Conservation (phyloP, 2,888 invertebrate species). For the Aquatica leii region DNA sequence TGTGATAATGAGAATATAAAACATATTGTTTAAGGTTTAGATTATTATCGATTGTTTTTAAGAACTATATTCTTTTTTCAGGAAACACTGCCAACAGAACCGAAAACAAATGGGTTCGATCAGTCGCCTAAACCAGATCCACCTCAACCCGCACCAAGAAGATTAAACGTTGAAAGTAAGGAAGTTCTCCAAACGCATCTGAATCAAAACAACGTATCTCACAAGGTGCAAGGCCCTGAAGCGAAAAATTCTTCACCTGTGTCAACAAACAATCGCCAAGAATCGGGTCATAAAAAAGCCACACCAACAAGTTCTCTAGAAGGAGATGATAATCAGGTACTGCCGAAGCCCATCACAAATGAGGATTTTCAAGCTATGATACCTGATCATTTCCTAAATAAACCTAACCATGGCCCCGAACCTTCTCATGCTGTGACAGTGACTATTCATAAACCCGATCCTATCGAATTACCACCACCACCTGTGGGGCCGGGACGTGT, state of each 20-base stretch:
- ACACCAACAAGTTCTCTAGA: slow-evolving; percentile 65
- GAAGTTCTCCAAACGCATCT: slow-evolving; percentile 33
- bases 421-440: slow-evolving; percentile 72
- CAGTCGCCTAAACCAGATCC: slow-evolving; percentile 51
- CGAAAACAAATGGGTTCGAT: slow-evolving; percentile 55
- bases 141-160: slow-evolving; percentile 55
- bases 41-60: not conserved
- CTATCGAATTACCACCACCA: slow-evolving; percentile 80
- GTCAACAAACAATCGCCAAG: slow-evolving; percentile 9
- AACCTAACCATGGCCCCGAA: slow-evolving; percentile 48
- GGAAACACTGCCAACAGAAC: not conserved
- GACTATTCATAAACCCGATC: slow-evolving; percentile 80
- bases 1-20: no score
- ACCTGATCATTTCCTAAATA: slow-evolving; percentile 83
- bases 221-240: slow-evolving; percentile 52
- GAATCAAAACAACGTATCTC: slow-evolving; percentile 62
- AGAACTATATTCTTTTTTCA: not conserved
- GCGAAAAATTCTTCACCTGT: slow-evolving; percentile 53
- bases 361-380: slow-evolving; percentile 96
- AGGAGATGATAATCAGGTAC: slow-evolving; percentile 63
- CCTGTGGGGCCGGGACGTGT: slow-evolving; percentile 85
- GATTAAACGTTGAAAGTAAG: slow-evolving; percentile 41
- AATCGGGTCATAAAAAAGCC: slow-evolving; percentile 49
- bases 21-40: no score
- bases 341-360: slow-evolving; percentile 86